Evolutionary conservation across 2,797 vertebrate species (phyloP).

Genomic region (Molossus molossus): DNA sequence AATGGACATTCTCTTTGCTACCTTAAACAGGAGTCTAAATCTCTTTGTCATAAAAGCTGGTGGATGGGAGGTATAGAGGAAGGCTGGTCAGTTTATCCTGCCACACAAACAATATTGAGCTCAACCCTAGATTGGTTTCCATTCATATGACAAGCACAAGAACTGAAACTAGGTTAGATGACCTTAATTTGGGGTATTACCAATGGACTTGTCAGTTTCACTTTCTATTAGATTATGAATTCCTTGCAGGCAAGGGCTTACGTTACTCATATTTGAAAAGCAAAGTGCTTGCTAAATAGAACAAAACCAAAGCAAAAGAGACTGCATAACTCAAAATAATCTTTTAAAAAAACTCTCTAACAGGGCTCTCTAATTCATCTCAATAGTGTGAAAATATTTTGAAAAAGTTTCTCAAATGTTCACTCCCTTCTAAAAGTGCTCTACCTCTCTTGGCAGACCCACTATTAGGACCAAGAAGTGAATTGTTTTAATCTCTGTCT

Average conservation of each 20-base stretch:
- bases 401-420: neutral
- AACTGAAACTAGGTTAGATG: neutral
- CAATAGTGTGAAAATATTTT: constrained; percentile 5
- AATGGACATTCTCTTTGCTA: neutral
- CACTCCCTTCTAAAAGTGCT: constrained; percentile 64
- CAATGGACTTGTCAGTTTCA: neutral
- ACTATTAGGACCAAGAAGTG: neutral
- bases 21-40: neutral
- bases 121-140: neutral
- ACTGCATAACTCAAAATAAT: constrained; percentile 35
- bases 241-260: neutral
- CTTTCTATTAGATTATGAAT: neutral
- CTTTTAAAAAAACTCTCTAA: neutral
- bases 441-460: constrained; percentile 56
- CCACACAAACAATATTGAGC: neutral
- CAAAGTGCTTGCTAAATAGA: constrained; percentile 6
- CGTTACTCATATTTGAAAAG: constrained; percentile 15
- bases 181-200: neutral
- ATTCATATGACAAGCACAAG: neutral
- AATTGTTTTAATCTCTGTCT: constrained; percentile 66
- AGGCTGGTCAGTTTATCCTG: neutral
- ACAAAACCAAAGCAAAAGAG: constrained; percentile 48
- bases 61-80: neutral
- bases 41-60: constrained; percentile 39
- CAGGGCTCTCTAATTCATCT: neutral